These are phyloP conservation scores for Drosophila mettleri DNA, from an alignment of 2,888 invertebrate species.

Conservation along the genomic window DNA sequence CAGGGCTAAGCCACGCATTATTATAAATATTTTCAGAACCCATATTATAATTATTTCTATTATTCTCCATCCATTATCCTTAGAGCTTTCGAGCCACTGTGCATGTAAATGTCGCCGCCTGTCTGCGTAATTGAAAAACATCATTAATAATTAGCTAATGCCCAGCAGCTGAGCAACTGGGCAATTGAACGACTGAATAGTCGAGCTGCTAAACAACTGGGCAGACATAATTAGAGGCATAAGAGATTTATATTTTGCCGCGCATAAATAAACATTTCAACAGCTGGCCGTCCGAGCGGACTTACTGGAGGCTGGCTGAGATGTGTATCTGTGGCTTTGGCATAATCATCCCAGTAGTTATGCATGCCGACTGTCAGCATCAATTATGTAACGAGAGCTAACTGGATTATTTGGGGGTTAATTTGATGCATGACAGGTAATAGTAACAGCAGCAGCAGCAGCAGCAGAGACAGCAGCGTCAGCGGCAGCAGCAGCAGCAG, in stretches of 20 bases:
- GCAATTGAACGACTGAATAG: slow-evolving; percentile 20
- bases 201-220: slow-evolving; percentile 25
- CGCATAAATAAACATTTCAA: slow-evolving; percentile 66
- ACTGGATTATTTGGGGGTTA: slow-evolving; percentile 75
- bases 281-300: slow-evolving; percentile 4
- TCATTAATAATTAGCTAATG: slow-evolving; percentile 66
- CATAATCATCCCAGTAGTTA: slow-evolving; percentile 51
- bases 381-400: slow-evolving; percentile 73
- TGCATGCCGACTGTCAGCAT: slow-evolving; percentile 60
- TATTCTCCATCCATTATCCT: background rate
- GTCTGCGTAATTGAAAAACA: slow-evolving; percentile 78
- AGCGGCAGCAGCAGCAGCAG: background rate
- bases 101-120: slow-evolving; percentile 65
- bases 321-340: slow-evolving; percentile 34
- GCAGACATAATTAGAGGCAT: slow-evolving; percentile 57
- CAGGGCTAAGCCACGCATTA: too few relatives aligned
- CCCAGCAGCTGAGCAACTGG: slow-evolving; percentile 13
- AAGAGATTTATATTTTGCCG: slow-evolving; percentile 41
- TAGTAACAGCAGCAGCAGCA: background rate
- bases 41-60: background rate
- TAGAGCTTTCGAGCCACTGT: slow-evolving; percentile 41
- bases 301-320: slow-evolving; percentile 17
- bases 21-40: too few relatives aligned
- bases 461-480: background rate
- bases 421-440: slow-evolving; percentile 69